Percentiles rank a stretch among this genome's conserved stretches.
Conservation (phyloP, 2,888 invertebrate species). For the Bellardia pandia region DNA sequence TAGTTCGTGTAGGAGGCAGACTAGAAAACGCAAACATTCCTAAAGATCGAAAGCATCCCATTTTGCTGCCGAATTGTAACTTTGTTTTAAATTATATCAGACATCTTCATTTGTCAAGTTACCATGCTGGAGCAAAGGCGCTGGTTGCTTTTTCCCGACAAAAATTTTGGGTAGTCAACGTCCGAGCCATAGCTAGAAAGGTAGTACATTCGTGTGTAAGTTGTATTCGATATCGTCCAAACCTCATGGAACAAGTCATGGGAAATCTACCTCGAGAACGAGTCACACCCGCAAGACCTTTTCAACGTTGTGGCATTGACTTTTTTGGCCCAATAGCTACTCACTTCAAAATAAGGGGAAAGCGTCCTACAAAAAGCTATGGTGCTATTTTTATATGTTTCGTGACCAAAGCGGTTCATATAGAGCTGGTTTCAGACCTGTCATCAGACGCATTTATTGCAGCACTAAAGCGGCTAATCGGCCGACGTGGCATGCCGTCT, state of each 20-base stretch:
- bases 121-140: no score
- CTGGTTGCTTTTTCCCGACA: slow-evolving; percentile 34
- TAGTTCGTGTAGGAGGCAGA: no score
- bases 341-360: no score
- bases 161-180: slow-evolving; percentile 64
- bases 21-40: no score
- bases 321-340: slow-evolving; percentile 65
- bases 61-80: no score
- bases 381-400: slow-evolving; percentile 63
- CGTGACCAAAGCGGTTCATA: neutral
- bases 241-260: slow-evolving; percentile 48
- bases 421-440: no score
- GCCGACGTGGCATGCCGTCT: no score
- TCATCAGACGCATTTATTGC: no score
- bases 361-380: neutral
- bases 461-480: no score
- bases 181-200: slow-evolving; percentile 20
- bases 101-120: neutral
- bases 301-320: slow-evolving; percentile 57
- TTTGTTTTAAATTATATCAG: slow-evolving; percentile 17
- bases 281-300: slow-evolving; percentile 27
- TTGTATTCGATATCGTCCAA: slow-evolving; percentile 49
- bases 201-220: slow-evolving; percentile 39
- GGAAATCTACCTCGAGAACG: slow-evolving; percentile 40
- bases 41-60: no score